These are phyloP conservation scores for Epistrophe eligans DNA, from an alignment of 2,888 invertebrate genomes.

Conservation along the genomic window DNA sequence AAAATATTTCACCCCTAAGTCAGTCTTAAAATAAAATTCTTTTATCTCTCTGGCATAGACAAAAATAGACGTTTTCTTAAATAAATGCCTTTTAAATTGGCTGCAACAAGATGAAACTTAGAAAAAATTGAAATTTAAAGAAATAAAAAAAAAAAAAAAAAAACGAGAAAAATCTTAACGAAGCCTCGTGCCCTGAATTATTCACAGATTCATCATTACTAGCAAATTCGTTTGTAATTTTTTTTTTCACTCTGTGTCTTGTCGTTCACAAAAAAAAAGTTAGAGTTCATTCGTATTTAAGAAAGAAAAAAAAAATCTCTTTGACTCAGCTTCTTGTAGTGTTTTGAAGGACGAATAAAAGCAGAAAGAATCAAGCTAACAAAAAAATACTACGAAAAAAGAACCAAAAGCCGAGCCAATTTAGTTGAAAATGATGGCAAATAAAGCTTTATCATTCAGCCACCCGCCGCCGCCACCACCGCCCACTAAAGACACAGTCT, in stretches of 20 bases:
- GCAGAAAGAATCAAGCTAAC: background rate
- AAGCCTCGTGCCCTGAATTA: constrained; percentile 56
- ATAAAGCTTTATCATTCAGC: constrained; percentile 50
- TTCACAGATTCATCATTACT: constrained; percentile 65
- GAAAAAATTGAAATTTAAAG: background rate
- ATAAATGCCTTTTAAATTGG: constrained; percentile 6
- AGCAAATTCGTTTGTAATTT: constrained; percentile 18
- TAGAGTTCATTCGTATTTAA: constrained; percentile 59
- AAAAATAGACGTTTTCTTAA: background rate
- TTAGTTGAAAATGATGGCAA: constrained; percentile 65
- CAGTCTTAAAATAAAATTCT: background rate
- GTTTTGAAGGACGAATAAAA: constrained; percentile 56
- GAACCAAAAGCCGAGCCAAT: constrained; percentile 51
- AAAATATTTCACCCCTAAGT: background rate
- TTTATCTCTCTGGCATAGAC: background rate
- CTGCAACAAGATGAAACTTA: constrained; percentile 2
- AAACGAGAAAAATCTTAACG: constrained; percentile 55
- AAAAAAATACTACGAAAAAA: constrained; percentile 19
- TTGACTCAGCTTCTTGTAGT: constrained; percentile 15
- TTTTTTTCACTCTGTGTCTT: constrained; percentile 2
- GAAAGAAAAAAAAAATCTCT: constrained; percentile 56
- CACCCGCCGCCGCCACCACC: background rate
- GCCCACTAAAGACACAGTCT: constrained; percentile 48
- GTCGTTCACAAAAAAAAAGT: background rate
- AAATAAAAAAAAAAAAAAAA: constrained; percentile 20